Evolutionary conservation across 2,113 vertebrate species (phyloP).

Genomic region (Pollachius pollachius): DNA sequence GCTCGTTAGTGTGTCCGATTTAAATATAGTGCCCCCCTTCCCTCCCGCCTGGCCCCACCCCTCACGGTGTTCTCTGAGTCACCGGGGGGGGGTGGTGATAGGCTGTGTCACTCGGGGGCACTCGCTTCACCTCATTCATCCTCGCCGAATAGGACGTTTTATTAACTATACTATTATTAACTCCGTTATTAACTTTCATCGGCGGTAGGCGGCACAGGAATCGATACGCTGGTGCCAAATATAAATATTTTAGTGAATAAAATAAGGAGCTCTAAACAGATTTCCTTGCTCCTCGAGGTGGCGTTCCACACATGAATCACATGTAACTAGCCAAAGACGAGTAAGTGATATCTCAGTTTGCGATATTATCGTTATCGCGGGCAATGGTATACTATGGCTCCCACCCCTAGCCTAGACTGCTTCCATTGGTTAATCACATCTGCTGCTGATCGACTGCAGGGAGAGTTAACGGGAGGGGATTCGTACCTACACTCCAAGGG

Average conservation of each 20-base stretch:
- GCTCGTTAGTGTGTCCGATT: slow-evolving; percentile 69
- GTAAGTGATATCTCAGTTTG: too few species aligned
- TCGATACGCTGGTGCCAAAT: slow-evolving; percentile 6
- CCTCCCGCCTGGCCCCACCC: slow-evolving; percentile 31
- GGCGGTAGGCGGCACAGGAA: slow-evolving; percentile 18
- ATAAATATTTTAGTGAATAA: not conserved
- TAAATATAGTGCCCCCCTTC: slow-evolving; percentile 67
- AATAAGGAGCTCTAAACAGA: too few species aligned
- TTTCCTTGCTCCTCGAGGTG: too few species aligned
- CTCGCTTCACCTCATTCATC: slow-evolving; percentile 54
- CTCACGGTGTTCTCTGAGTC: slow-evolving; percentile 15
- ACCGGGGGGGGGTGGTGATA: slow-evolving; percentile 44
- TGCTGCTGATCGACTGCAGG: slow-evolving; percentile 30
- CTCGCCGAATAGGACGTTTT: slow-evolving; percentile 48
- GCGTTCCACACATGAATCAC: too few species aligned
- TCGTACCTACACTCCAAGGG: not conserved
- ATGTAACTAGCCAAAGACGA: too few species aligned
- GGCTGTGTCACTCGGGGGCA: slow-evolving; percentile 52
- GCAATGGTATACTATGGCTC: too few species aligned
- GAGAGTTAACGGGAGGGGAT: too few species aligned
- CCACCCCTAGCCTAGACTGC: not conserved
- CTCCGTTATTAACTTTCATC: slow-evolving; percentile 38
- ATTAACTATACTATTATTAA: slow-evolving; percentile 35
- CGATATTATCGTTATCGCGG: too few species aligned
- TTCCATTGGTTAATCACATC: slow-evolving; percentile 19